Conservation (phyloP, 1,140 invertebrate species). For the Zaprionus gabonicus region DNA sequence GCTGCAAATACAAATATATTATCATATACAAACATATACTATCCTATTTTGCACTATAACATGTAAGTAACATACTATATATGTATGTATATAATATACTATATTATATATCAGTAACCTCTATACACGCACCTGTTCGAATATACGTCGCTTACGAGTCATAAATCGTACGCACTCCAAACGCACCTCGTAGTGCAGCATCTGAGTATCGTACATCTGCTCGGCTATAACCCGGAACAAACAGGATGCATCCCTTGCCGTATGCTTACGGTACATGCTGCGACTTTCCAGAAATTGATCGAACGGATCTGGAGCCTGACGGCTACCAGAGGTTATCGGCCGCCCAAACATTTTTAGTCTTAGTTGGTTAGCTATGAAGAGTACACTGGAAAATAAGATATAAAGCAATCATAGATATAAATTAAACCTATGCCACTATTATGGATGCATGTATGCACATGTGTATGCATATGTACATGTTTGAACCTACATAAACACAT, state of each 20-base stretch:
- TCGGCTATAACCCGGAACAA: slow-evolving; percentile 94
- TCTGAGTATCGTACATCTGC: slow-evolving; percentile 92
- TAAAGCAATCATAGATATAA: neutral
- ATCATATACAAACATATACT: no score
- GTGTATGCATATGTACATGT: neutral
- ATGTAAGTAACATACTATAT: no score
- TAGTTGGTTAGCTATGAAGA: neutral
- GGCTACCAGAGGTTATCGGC: slow-evolving; percentile 81
- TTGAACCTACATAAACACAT: neutral
- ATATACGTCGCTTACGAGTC: slow-evolving; percentile 86
- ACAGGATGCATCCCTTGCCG: slow-evolving; percentile 92
- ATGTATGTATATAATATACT: no score
- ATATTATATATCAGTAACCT: slow-evolving; percentile 17
- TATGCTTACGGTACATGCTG: slow-evolving; percentile 92
- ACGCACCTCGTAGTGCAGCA: slow-evolving; percentile 90
- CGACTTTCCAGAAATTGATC: slow-evolving; percentile 92
- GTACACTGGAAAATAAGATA: neutral
- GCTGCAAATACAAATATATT: slow-evolving; percentile 24
- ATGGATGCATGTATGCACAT: neutral
- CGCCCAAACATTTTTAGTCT: slow-evolving; percentile 44
- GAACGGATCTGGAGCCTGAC: slow-evolving; percentile 85
- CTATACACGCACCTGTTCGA: slow-evolving; percentile 83
- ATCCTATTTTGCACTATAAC: no score
- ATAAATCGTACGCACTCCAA: slow-evolving; percentile 90
- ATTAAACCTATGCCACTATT: neutral